Base-by-base conservation (phyloP, 1,140 invertebrate genomes). In the Drosophila baimaii region DNA sequence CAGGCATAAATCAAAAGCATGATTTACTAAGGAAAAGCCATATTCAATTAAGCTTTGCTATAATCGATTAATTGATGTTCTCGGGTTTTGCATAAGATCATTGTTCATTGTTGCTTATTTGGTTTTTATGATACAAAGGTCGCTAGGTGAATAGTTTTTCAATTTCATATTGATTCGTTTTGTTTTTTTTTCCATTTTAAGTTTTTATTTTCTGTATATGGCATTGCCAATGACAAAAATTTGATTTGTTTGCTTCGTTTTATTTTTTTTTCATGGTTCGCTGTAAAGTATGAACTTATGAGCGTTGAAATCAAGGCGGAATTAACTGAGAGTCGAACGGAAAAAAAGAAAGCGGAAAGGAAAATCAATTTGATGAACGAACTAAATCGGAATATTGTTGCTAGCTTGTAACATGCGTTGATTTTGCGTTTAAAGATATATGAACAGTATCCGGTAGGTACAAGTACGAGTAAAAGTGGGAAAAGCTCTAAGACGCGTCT, bases 1-100 rank as follows among this genome's bases (percentile, higher is more conserved):
- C 82, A 86, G 84, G 82, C 82, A 86, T 88, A 88, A 86, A 83
- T 86, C 63, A 81, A 88, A 86, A 86, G 79, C 76, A 86, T 88
- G 82, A 88, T 88, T 88, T 71, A 76, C 83, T 85, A 85, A 75
- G 79, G 69, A 79, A 85, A 84, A 85, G 81, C 81, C 81, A 84
- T 84, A 77, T 84, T 68, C 75, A 70, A 56, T 68, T 77, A 83
- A 83, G 82, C 83, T 82, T 88, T 73, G 79, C 82, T 85, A 76
- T 78, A n/a, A 58, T 71, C 68, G 33, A 71, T 47, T 58, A 71
- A 41, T 71, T 70, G 31, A 46, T 33, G 21, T 63, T 65, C 29
- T 49, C 29, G n/a, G 21, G 21, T 35, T 68, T 70, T 46, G 49
- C 47, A 57, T 70, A 57, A 15, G 41, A 57, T 56, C 66, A 62